Base-by-base conservation (phyloP, 2,888 invertebrate genomes). In the Lysandra coridon region DNA sequence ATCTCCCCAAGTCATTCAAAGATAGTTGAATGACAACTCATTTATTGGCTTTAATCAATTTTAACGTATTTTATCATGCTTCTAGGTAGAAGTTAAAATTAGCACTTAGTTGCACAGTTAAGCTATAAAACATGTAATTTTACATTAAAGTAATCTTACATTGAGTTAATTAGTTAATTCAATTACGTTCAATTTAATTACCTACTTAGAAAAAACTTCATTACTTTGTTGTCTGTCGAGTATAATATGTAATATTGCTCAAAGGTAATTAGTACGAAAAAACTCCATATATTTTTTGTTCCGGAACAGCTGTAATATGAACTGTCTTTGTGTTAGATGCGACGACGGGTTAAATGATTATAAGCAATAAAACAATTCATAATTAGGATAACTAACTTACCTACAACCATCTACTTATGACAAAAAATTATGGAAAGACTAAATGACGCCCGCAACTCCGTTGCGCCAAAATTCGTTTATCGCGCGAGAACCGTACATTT, bases 261-360 rank as follows among this genome's bases (percentile, higher is more conserved):
- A 3, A 10, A 30, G 17, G 17, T 37, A 69, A 69, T 69, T 69
- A 69, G 69, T 69, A 69, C 33, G 33, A 37, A 14, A 33, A 33
- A 44, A 7, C 76, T 76, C 76, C 2, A 76, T 76, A 76, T 53
- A 53, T 76, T 57, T 53, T 76, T 30, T 76, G 76, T 76, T 30
- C 57, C 53, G 30, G 30, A 17, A 12, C 23, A 23, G 44, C 30
- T 44, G 53, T 57, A 57, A 53, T 53, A 76, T 57, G 76, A 49
- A 33, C 30, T 30, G 33, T 33, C 30, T 33, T 76, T 53, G 76
- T 57, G 57, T 76, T 53, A 23, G 30, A 76, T 14, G 76, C 33
- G 76, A 17, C 57, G 33, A 76, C 76, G 53, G 76, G 30, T 57
- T 76, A 57, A 76, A 76, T 76, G 33, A 76, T 76, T 14, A 76